Conservation (phyloP, 2,888 invertebrate species). For the Mesorhabditis belari region DNA sequence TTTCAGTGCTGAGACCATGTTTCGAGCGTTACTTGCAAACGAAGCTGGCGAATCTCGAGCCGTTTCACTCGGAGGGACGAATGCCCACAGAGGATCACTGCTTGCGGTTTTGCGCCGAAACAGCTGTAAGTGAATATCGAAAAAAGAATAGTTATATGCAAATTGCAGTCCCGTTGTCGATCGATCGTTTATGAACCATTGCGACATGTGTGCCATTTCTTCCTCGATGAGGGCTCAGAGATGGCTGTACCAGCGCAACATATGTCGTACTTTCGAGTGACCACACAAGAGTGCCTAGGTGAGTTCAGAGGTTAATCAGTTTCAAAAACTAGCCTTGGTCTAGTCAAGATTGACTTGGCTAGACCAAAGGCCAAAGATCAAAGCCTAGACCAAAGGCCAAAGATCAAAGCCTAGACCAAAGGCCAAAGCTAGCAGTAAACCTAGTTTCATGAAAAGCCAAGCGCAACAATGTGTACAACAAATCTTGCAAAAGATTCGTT, state of each 20-base stretch:
- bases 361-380: too few species aligned
- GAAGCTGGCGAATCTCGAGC: slow-evolving; percentile 34
- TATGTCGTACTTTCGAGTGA: slow-evolving; percentile 47
- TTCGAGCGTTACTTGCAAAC: slow-evolving; percentile 47
- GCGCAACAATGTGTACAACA: too few species aligned
- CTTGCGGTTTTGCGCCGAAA: slow-evolving; percentile 35
- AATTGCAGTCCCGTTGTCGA: slow-evolving; percentile 44
- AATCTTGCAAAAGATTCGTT: too few species aligned
- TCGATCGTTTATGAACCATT: slow-evolving; percentile 48
- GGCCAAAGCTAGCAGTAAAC: too few species aligned
- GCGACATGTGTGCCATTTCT: slow-evolving; percentile 50
- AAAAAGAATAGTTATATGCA: neutral
- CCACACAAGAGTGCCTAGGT: slow-evolving; percentile 44
- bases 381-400: too few species aligned
- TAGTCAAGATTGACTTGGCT: too few species aligned
- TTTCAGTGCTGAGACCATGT: slow-evolving; percentile 47
- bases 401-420: too few species aligned
- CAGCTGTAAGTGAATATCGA: slow-evolving; percentile 22
- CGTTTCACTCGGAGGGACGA: slow-evolving; percentile 48
- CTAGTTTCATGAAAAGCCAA: too few species aligned
- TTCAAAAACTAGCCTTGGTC: too few species aligned
- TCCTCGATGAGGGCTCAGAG: slow-evolving; percentile 34
- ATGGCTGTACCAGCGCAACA: slow-evolving; percentile 33
- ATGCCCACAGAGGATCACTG: slow-evolving; percentile 47
- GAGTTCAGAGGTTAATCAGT: too few species aligned